These are phyloP conservation scores for Dendroctonus valens DNA, from an alignment of 1,140 invertebrate species.

Conservation along the genomic window DNA sequence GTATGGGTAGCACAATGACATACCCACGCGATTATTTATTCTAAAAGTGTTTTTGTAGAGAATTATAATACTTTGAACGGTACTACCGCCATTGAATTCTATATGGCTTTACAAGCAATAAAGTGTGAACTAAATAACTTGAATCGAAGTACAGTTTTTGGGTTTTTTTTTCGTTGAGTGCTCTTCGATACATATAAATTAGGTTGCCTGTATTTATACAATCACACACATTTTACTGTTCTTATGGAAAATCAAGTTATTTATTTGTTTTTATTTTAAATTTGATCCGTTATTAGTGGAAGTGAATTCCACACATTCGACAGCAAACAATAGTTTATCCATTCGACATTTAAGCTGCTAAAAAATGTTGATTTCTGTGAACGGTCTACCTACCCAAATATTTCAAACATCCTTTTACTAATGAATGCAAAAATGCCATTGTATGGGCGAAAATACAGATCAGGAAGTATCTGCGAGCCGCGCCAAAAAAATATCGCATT, in stretches of 20 bases:
- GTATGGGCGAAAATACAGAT: background rate
- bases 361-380: too few relatives aligned
- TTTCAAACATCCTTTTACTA: background rate
- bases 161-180: slow-evolving; percentile 1
- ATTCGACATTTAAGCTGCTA: too few relatives aligned
- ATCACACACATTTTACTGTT: too few relatives aligned
- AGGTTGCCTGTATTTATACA: too few relatives aligned
- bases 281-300: too few relatives aligned
- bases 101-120: slow-evolving; percentile 1
- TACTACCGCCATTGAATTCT: slow-evolving; percentile 14
- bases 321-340: too few relatives aligned
- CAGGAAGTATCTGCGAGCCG: background rate
- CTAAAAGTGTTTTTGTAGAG: slow-evolving; percentile 26
- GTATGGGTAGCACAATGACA: background rate
- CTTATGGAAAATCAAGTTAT: too few relatives aligned
- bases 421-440: background rate
- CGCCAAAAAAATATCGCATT: background rate
- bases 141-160: slow-evolving; percentile 4
- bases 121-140: slow-evolving; percentile 16
- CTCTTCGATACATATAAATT: too few relatives aligned
- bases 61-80: slow-evolving; percentile 27
- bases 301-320: too few relatives aligned
- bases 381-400: background rate
- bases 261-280: too few relatives aligned
- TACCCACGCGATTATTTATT: slow-evolving; percentile 30